These are phyloP conservation scores for Crossocerus cetratus DNA, from an alignment of 2,888 invertebrate genomes.

Conservation along the genomic window DNA sequence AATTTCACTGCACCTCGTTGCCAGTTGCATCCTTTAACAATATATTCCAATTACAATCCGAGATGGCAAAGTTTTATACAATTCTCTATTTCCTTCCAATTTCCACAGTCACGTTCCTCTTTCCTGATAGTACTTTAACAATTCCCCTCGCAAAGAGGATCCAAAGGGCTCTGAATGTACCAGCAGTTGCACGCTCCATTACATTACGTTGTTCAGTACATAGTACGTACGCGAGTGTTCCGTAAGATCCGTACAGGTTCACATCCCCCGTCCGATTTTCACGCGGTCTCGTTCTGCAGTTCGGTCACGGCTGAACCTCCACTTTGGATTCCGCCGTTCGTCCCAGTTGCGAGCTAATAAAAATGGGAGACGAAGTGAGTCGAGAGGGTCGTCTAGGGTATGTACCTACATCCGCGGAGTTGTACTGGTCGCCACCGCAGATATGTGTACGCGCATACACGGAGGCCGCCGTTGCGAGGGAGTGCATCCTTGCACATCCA, in stretches of 20 bases:
- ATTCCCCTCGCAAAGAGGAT: too few species aligned
- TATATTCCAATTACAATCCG: too few species aligned
- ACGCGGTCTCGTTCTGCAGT: conserved; percentile 7
- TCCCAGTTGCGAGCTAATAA: conserved; percentile 50
- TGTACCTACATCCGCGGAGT: conserved; percentile 1
- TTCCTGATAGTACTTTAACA: too few species aligned
- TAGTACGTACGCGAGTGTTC: neutral
- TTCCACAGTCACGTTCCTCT: too few species aligned
- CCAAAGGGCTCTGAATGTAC: too few species aligned
- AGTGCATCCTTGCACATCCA: conserved; percentile 31
- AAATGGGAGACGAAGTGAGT: conserved; percentile 39
- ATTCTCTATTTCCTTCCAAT: too few species aligned
- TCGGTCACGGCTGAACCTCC: conserved; percentile 30
- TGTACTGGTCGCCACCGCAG: too few species aligned
- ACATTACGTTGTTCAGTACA: too few species aligned
- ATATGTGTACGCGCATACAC: conserved; percentile 2
- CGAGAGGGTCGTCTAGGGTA: conserved; percentile 31
- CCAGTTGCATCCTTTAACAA: too few species aligned
- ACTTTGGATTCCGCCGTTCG: conserved; percentile 47
- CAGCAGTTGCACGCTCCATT: too few species aligned
- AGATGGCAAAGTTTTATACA: too few species aligned
- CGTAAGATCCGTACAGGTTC: neutral
- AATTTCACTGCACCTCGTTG: too few species aligned
- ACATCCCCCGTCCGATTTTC: neutral
- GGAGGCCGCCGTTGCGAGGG: neutral